Evolutionary conservation across 2,888 invertebrate species (phyloP), one percentile per base, ranked within the genome.

Genomic region (Esperia sulphurella): DNA sequence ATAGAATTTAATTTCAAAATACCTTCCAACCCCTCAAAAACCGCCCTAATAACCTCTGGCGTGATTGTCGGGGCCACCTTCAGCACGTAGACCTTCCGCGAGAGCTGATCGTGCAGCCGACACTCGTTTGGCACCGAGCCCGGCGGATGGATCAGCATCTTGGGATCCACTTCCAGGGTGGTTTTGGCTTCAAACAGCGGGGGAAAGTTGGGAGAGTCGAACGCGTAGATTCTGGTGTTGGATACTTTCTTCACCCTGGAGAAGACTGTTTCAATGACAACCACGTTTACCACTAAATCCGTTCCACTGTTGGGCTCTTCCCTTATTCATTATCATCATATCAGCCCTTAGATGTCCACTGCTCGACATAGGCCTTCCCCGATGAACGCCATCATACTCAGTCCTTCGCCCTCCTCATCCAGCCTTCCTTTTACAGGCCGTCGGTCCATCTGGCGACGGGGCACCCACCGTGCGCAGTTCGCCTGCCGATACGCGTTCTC

Each of bases 61-160:
- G 96, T 95, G 60, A 99, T 97, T 37, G 97, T 97, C 0, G 98
- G 98, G 65, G 97, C 97, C 45, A 98, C 91, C 29, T 97, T 92
- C 29, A 98, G 77, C 21, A 98, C 85, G 2, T 95, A 96, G 2
- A 98, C 97, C 75, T 97, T 95, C 47, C 93, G 90, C 68, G 95
- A 95, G 51, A 98, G 86, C 31, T 90, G 88, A 47, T 94, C 92
- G 59, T 96, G 94, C 0, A 97, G 92, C 38, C 83, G 70, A 72
- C 97, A 96, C 57, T 93, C 83, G 29, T 88, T 91, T 1, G 83
- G 80, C 8, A 89, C 83, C 0, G 85, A 77, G 0, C 83, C 83
- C 0, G 63, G 64, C 0, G 79, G 67, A 42, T 89, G 81, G 42
- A 90, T 79, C 45, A 89, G 65, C 80, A 83, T 85, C 59, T 86